Evolutionary conservation across 2,888 invertebrate genomes (phyloP), one percentile per base, ranked within the genome.

Genomic region (Phytoseiulus persimilis): DNA sequence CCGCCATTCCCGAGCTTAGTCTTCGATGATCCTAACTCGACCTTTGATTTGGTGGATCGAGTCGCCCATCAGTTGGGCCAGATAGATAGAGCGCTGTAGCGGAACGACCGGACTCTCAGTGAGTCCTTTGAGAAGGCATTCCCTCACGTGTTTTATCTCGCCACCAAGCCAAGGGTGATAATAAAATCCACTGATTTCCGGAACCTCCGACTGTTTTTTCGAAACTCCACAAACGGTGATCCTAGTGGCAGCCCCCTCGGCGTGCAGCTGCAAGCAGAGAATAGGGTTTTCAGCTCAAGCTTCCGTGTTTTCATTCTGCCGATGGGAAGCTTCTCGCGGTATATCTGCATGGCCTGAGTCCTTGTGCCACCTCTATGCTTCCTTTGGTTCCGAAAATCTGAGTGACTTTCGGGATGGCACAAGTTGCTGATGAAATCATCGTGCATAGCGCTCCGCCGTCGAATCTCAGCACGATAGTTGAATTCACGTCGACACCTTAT

Each of bases 71-170:
- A 23, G 33, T 28, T 33, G 39, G 0, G 87, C 87, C n/a, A 87
- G 6, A 9, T 6, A 9, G 33, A 87, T 87, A 23, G 87, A 32
- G 23, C 45, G 32, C 6, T 87, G 6, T 14, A n/a, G 32, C 39
- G n/a, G n/a, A 11, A 87, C 3, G 31, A 23, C 28, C 28, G 33
- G 39, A n/a, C 87, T 87, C 18, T 87, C 33, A 14, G 28, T 28
- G 9, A 11, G 87, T 33, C 32, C 87, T 87, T 87, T 5, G 3
- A 32, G 33, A n/a, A 87, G 87, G 18, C 87, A 87, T 28, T 83
- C 31, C 18, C 83, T 32, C 83, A 83, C 83, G 83, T 87, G 33
- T 11, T 87, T 23, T 2, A 87, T 87, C 33, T 87, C 87, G 87
- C 33, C 87, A n/a, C 33, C 87, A 39, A 87, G 32, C 87, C 39